Evolutionary conservation across 2,797 vertebrate genomes (phyloP).

Genomic region (Coccyzus lansbergi): DNA sequence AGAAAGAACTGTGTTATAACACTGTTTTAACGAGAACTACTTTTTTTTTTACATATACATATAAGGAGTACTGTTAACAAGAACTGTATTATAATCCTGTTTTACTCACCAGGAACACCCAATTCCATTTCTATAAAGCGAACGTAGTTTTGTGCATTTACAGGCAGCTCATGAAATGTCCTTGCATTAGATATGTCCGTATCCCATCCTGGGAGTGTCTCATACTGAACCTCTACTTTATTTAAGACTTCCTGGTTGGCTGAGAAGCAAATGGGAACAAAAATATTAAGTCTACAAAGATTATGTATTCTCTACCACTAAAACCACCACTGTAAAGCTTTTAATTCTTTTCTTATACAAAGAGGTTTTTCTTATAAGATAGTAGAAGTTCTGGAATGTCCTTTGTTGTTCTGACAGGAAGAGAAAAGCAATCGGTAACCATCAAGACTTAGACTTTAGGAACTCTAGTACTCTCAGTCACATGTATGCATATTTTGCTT

Average conservation of each 20-base stretch:
- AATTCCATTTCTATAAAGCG: slow-evolving; percentile 89
- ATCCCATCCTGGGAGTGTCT: slow-evolving; percentile 93
- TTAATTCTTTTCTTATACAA: neutral
- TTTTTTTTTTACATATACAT: too few relatives aligned
- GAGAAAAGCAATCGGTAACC: neutral
- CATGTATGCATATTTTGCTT: neutral
- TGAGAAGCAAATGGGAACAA: slow-evolving; percentile 66
- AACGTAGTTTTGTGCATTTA: slow-evolving; percentile 94
- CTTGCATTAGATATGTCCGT: slow-evolving; percentile 89
- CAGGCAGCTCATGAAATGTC: slow-evolving; percentile 90
- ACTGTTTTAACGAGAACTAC: too few relatives aligned
- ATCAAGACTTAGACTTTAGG: neutral
- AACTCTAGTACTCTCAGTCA: neutral
- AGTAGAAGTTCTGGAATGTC: neutral
- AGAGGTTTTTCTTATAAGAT: neutral
- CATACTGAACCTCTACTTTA: slow-evolving; percentile 93
- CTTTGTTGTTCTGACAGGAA: neutral
- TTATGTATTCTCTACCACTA: neutral
- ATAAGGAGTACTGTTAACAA: neutral
- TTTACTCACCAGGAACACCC: slow-evolving; percentile 88
- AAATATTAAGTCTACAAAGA: neutral
- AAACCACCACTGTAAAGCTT: neutral
- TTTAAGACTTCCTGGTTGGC: slow-evolving; percentile 97
- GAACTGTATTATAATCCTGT: neutral
- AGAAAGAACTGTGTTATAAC: neutral